phyloP scores from a whole-genome alignment of 1,140 invertebrate genomes.

The Drosophila baimaii region DNA sequence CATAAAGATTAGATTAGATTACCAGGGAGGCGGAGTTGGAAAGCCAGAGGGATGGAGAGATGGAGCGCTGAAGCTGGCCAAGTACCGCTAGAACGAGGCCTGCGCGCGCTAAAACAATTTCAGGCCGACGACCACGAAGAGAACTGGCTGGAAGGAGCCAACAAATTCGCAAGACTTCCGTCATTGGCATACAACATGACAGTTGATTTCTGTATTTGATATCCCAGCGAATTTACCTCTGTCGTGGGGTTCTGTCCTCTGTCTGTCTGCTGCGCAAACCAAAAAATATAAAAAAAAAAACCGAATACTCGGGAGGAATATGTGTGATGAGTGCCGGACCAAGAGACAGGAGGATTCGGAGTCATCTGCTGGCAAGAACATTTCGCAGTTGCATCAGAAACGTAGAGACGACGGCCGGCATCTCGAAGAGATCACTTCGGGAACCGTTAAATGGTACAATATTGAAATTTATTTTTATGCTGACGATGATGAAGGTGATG shows the following conservation, averaged over 20 bases:
- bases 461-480: constrained; percentile 78
- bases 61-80: constrained; percentile 2
- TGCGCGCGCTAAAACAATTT: constrained; percentile 55
- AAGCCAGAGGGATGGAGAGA: not conserved
- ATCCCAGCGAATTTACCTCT: constrained; percentile 69
- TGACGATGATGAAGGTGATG: constrained; percentile 49
- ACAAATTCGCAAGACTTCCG: constrained; percentile 75
- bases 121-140: constrained; percentile 14
- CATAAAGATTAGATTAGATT: constrained; percentile 75
- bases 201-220: constrained; percentile 82
- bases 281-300: constrained; percentile 19
- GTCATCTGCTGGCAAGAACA: constrained; percentile 47
- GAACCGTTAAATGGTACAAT: constrained; percentile 80
- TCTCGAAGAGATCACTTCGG: constrained; percentile 21
- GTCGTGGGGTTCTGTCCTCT: constrained; percentile 20
- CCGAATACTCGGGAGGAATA: constrained; percentile 31
- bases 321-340: constrained; percentile 57
- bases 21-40: constrained; percentile 13
- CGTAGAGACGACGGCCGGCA: constrained; percentile 1
- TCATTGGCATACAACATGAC: constrained; percentile 81
- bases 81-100: constrained; percentile 50
- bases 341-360: constrained; percentile 31
- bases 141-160: constrained; percentile 18
- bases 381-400: constrained; percentile 15
- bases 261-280: constrained; percentile 17